phyloP scores from a whole-genome alignment of 1,140 invertebrate genomes.

The Zophobas atratus region DNA sequence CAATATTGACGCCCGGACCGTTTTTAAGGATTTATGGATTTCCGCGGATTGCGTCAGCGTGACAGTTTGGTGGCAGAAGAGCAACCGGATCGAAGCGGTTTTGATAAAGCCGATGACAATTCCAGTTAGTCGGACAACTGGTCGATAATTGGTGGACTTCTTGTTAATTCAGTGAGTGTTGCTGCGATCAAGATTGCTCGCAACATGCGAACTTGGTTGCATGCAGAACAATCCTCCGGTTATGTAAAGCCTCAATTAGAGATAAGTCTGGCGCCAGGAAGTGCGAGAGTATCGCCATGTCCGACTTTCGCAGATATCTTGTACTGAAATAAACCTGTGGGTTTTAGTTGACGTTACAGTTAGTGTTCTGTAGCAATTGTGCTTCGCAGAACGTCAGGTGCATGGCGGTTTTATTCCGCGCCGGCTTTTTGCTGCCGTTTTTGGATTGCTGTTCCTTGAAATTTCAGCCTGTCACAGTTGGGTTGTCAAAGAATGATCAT shows the following conservation, averaged over 20 bases:
- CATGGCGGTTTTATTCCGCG: slow-evolving; percentile 34
- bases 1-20: slow-evolving; percentile 11
- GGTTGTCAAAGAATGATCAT: slow-evolving; percentile 14
- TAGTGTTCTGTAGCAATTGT: slow-evolving; percentile 1
- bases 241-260: slow-evolving; percentile 30
- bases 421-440: not conserved
- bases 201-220: not conserved
- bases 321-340: slow-evolving; percentile 24
- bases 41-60: slow-evolving; percentile 21
- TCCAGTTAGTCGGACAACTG: not conserved
- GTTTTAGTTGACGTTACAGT: slow-evolving; percentile 33
- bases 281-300: slow-evolving; percentile 1
- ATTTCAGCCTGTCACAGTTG: slow-evolving; percentile 10
- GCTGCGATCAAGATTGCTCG: not conserved
- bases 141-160: not conserved
- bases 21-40: slow-evolving; percentile 14
- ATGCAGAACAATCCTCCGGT: slow-evolving; percentile 23
- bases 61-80: not conserved
- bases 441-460: not conserved
- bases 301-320: slow-evolving; percentile 20
- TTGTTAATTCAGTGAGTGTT: not conserved
- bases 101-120: slow-evolving; percentile 4
- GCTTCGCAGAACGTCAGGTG: not conserved
- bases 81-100: slow-evolving; percentile 23
- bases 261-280: slow-evolving; percentile 35